phyloP scores from a whole-genome alignment of 2,888 invertebrate species.

The Diaphora mendica region DNA sequence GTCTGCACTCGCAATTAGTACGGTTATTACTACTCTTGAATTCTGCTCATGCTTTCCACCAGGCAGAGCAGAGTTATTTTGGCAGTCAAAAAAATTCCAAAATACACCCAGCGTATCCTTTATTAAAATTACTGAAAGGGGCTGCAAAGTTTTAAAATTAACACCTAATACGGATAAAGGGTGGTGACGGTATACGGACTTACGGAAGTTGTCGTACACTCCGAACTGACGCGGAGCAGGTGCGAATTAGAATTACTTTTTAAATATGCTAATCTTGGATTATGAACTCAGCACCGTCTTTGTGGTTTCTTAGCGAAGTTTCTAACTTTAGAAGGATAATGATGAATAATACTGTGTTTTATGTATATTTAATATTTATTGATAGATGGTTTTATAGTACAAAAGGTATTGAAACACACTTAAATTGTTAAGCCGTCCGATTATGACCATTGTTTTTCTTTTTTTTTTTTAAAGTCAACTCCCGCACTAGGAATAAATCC shows the following conservation, averaged over 20 bases:
- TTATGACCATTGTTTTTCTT: too few relatives aligned
- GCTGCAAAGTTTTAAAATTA: not conserved
- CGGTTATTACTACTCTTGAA: too few relatives aligned
- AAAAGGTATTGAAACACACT: not conserved
- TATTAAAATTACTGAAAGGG: not conserved
- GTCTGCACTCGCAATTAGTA: too few relatives aligned
- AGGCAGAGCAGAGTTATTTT: too few relatives aligned
- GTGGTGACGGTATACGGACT: slow-evolving; percentile 28
- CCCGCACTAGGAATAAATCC: too few relatives aligned
- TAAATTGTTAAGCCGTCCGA: too few relatives aligned
- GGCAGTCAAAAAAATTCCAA: not conserved
- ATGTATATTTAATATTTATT: not conserved
- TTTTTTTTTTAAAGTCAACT: too few relatives aligned
- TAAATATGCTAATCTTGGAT: slow-evolving; percentile 69
- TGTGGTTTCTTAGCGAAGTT: slow-evolving; percentile 4
- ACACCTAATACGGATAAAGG: slow-evolving; percentile 11
- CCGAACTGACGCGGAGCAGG: slow-evolving; percentile 57
- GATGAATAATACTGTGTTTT: not conserved
- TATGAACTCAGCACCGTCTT: slow-evolving; percentile 40
- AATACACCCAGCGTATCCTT: not conserved
- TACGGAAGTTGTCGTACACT: slow-evolving; percentile 43
- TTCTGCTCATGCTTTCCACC: too few relatives aligned
- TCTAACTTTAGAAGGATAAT: not conserved
- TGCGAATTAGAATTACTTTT: slow-evolving; percentile 63
- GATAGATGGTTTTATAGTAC: not conserved